Percentiles rank a stretch among this genome's conserved stretches.
These are phyloP conservation scores for Margarornis squamiger DNA, from an alignment of 2,797 vertebrate species.

Conservation along the genomic window DNA sequence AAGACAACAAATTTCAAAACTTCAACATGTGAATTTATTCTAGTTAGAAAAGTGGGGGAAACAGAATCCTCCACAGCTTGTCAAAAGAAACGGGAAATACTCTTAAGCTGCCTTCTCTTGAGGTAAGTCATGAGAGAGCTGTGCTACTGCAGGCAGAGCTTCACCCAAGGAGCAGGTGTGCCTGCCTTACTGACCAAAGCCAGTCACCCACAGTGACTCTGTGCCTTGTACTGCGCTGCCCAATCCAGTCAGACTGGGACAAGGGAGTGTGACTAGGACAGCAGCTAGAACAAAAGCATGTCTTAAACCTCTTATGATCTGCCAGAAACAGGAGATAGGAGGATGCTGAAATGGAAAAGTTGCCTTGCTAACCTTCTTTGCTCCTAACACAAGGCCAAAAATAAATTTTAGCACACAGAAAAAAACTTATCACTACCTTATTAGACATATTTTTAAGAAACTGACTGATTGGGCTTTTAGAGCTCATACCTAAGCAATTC, in stretches of 20 bases:
- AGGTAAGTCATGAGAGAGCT: not conserved
- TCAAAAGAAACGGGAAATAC: not conserved
- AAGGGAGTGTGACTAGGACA: not conserved
- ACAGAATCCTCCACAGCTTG: not conserved
- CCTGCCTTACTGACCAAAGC: accelerated
- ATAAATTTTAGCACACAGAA: not conserved
- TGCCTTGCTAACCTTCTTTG: not conserved
- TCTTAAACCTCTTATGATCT: not conserved
- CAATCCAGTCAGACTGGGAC: accelerated
- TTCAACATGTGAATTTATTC: not conserved
- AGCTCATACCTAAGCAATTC: not conserved
- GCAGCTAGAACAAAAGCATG: not conserved
- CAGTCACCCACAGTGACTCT: too few species aligned
- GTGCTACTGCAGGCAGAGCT: not conserved
- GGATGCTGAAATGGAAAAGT: not conserved
- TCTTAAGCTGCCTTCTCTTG: not conserved
- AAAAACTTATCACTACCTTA: not conserved
- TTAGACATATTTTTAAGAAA: not conserved
- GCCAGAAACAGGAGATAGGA: not conserved
- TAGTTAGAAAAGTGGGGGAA: not conserved
- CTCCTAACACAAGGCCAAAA: not conserved
- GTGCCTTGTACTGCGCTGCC: not conserved
- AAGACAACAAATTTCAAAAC: not conserved
- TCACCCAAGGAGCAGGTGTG: not conserved
- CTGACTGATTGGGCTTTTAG: not conserved